Percentiles rank a stretch among this genome's conserved stretches.
Conservation (phyloP, 2,113 vertebrate species). For the Tamias sibiricus region DNA sequence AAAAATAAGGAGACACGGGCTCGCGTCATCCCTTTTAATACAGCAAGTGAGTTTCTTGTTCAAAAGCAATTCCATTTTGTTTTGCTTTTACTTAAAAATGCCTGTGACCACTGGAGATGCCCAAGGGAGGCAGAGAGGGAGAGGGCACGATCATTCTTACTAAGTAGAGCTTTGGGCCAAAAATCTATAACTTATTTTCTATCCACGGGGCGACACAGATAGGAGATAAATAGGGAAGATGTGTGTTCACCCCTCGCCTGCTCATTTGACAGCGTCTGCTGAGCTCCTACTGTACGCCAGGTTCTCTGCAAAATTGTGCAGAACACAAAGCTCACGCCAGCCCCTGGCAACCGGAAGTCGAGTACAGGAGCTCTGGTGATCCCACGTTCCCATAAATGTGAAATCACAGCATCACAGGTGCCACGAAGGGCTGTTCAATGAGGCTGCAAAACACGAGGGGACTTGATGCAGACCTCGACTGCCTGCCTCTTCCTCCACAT, state of each 20-base stretch:
- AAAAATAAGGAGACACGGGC: conserved; percentile 25
- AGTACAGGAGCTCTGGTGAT: background rate
- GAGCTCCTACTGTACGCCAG: background rate
- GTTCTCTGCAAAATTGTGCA: background rate
- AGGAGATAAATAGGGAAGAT: background rate
- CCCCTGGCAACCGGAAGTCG: too few relatives aligned
- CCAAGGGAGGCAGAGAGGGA: background rate
- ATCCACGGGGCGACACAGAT: background rate
- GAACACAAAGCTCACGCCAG: background rate
- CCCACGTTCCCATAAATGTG: background rate
- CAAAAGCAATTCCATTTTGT: background rate
- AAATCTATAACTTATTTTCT: background rate
- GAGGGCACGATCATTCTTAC: background rate
- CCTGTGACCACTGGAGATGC: background rate
- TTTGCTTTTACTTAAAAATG: conserved; percentile 36
- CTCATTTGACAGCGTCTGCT: background rate
- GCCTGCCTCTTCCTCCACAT: background rate
- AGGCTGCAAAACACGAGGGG: background rate
- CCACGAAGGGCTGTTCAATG: background rate
- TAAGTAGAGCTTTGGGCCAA: background rate
- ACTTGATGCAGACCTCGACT: background rate
- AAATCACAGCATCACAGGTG: background rate
- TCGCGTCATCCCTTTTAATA: background rate
- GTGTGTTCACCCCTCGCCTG: background rate
- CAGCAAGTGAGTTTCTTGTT: background rate